Percentiles rank a stretch among this genome's conserved stretches.
Conservation (phyloP, 2,113 vertebrate species). For the Talpa occidentalis region DNA sequence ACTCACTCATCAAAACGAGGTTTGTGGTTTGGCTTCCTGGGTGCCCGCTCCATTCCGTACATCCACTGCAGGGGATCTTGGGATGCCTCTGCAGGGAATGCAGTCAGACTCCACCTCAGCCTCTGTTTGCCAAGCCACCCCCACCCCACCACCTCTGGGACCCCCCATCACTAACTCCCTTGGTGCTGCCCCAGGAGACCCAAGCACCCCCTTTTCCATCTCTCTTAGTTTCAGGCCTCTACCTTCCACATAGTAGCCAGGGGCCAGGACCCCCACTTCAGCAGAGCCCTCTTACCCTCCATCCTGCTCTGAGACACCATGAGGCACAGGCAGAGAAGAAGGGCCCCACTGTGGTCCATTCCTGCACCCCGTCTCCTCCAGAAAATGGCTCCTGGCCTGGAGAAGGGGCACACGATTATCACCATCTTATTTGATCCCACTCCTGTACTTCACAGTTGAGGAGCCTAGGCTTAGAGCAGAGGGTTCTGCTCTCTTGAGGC, state of each 20-base stretch:
- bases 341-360: not conserved
- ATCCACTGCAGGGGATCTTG: rapidly evolving
- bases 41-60: rapidly evolving
- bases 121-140: not conserved
- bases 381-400: not conserved
- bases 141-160: not conserved
- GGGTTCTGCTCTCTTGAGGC: not conserved
- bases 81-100: not conserved
- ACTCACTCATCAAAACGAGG: conserved; percentile 7
- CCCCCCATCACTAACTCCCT: not conserved
- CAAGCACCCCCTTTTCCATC: not conserved
- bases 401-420: not conserved
- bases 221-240: not conserved
- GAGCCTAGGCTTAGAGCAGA: not conserved
- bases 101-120: not conserved
- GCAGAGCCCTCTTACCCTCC: not conserved
- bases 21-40: rapidly evolving
- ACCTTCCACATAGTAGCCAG: not conserved
- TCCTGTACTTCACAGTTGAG: not conserved
- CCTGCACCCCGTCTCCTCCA: not conserved
- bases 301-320: not conserved
- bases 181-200: not conserved
- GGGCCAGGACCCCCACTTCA: not conserved
- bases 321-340: conserved; percentile 58
- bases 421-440: not conserved